phyloP scores from a whole-genome alignment of 2,113 vertebrate genomes.

The Platysteira castanea region DNA sequence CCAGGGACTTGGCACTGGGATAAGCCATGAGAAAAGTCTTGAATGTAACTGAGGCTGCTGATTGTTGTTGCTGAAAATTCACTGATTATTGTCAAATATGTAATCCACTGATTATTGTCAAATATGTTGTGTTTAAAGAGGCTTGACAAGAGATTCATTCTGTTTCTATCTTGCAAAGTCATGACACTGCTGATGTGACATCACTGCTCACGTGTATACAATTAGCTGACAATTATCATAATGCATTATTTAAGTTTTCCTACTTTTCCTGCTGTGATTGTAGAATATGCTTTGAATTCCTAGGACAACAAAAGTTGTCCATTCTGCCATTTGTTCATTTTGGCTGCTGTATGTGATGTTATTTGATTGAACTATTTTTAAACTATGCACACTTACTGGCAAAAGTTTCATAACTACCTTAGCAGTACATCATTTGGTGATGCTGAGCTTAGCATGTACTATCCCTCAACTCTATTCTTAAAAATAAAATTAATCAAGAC shows the following conservation, averaged over 20 bases:
- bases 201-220: background rate
- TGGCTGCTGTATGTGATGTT: background rate
- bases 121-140: background rate
- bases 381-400: background rate
- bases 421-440: background rate
- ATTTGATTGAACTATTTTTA: background rate
- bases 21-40: background rate
- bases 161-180: background rate
- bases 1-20: background rate
- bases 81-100: background rate
- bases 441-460: background rate
- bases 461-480: background rate
- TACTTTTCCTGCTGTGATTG: background rate
- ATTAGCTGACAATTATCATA: background rate
- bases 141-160: background rate
- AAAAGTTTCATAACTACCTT: background rate
- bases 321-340: background rate
- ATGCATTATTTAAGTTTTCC: background rate
- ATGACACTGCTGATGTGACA: background rate
- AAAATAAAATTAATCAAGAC: background rate
- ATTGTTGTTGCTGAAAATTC: background rate
- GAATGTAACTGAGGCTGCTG: background rate
- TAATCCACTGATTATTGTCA: background rate
- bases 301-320: background rate
- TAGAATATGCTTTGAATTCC: background rate